These are phyloP conservation scores for Gambusia holbrooki DNA, from an alignment of 2,113 vertebrate species.

Conservation along the genomic window DNA sequence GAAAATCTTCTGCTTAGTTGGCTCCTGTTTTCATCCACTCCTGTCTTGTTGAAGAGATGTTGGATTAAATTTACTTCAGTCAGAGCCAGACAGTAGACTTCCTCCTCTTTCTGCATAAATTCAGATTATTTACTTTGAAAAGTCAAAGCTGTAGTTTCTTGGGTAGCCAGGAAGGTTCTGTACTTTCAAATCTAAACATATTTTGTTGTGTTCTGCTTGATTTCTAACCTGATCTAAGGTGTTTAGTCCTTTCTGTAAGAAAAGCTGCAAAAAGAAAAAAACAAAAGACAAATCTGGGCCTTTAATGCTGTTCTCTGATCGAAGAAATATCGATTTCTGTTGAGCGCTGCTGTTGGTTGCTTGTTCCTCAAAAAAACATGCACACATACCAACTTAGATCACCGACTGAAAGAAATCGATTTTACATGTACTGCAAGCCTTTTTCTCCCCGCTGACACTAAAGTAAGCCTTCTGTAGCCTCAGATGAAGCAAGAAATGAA, in stretches of 20 bases:
- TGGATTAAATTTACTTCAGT: slow-evolving; percentile 40
- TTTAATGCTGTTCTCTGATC: neutral
- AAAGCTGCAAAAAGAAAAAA: slow-evolving; percentile 19
- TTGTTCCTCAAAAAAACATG: neutral
- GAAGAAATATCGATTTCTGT: neutral
- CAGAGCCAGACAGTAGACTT: slow-evolving; percentile 7
- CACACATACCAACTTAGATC: slow-evolving; percentile 7
- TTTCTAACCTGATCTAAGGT: too few relatives aligned
- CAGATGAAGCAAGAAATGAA: neutral
- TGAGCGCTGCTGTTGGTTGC: neutral
- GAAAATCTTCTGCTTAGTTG: slow-evolving; percentile 43
- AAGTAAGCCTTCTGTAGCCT: slow-evolving; percentile 7
- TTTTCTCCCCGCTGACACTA: slow-evolving; percentile 12
- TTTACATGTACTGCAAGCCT: slow-evolving; percentile 1
- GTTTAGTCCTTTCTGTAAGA: neutral
- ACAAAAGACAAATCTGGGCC: slow-evolving; percentile 7
- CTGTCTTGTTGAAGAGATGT: neutral
- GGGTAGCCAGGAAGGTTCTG: neutral
- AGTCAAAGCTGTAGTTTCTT: slow-evolving; percentile 58
- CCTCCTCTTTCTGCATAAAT: slow-evolving; percentile 41
- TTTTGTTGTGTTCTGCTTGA: neutral
- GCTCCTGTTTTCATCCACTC: slow-evolving; percentile 13
- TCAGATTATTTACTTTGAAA: slow-evolving; percentile 63
- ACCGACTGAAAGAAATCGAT: neutral
- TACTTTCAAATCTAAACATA: neutral